These are phyloP conservation scores for Harpegnathos saltator DNA, from an alignment of 1,140 invertebrate genomes.

Conservation along the genomic window DNA sequence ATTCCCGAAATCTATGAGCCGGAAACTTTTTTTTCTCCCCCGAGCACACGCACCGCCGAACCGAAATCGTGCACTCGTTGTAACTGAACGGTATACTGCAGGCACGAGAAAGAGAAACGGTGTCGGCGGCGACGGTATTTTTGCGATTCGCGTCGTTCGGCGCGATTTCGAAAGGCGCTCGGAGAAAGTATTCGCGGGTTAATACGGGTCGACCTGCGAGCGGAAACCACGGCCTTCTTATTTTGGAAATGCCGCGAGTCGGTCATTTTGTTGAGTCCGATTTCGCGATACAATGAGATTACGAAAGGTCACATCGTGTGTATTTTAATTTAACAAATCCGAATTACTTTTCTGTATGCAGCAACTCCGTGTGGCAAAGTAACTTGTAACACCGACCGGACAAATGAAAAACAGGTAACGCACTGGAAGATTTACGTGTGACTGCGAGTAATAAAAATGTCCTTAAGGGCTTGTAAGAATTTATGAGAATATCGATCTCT, in stretches of 20 bases:
- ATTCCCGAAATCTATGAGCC: constrained; percentile 44
- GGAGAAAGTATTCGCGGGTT: constrained; percentile 13
- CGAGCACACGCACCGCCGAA: not conserved
- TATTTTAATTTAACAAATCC: not conserved
- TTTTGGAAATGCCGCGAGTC: not conserved
- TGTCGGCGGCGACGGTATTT: not conserved
- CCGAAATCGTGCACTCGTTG: not conserved
- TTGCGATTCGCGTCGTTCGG: constrained; percentile 15
- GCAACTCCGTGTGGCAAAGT: not conserved
- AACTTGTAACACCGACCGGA: too few relatives aligned
- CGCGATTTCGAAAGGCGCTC: not conserved
- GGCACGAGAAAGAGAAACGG: too few relatives aligned
- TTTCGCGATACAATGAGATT: not conserved
- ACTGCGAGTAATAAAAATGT: too few relatives aligned
- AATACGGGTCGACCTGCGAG: not conserved
- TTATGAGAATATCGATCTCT: too few relatives aligned
- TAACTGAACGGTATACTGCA: not conserved
- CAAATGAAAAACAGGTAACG: too few relatives aligned
- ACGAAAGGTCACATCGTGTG: not conserved
- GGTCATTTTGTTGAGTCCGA: not conserved
- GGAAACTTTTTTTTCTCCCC: constrained; percentile 20
- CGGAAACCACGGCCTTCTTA: constrained; percentile 1
- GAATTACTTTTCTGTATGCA: not conserved
- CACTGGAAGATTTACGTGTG: too few relatives aligned
- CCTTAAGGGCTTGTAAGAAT: too few relatives aligned